Evolutionary conservation across 2,113 vertebrate species (phyloP), one percentile per base, ranked within the genome.

Genomic region (Lagenorhynchus albirostris): DNA sequence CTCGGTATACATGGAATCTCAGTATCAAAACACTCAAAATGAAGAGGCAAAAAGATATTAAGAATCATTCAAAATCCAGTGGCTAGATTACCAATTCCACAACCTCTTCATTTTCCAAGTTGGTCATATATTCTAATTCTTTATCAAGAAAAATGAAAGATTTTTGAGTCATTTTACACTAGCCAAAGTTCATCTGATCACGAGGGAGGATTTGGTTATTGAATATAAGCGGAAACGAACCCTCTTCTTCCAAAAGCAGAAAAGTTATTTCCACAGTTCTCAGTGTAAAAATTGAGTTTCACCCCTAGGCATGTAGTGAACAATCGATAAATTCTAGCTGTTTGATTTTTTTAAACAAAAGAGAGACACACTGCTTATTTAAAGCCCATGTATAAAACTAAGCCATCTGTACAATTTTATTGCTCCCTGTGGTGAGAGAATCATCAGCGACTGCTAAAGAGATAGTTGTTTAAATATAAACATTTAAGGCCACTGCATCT

Each of bases 381-480:
- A 97, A 97, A 95, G 44, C 65, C n/a, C 44, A 90, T 87, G 23
- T 96, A 60, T 83, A 84, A 94, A 92, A 68, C 23, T 82, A 89
- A 92, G 68, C 50, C 90, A 96, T 92, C 79, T 96, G 92, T 88
- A 94, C 8, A 36, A 18, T 65, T 91, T 92, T 94, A 96, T 87
- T 88, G 50, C 79, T 94, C 53, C 50, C 77, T 86, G 65, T 1
- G 8, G 95, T 92, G 74, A 89, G 55, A 77, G 68, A 60, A 71
- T 36, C 53, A 86, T 88, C 94, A 80, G 18, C 14, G 44, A 86
- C 55, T 70, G 33, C 63, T 95, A 89, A 92, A 94, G 50, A 95
- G 33, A 89, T 83, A 25, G 10, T 87, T 97, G 58, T 84, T 98
- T 95, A 96, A 94, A 85, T 82, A 86, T 62, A 87, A 95, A 88